Base-by-base conservation (phyloP, 2,888 invertebrate genomes). In the Protonemura montana region DNA sequence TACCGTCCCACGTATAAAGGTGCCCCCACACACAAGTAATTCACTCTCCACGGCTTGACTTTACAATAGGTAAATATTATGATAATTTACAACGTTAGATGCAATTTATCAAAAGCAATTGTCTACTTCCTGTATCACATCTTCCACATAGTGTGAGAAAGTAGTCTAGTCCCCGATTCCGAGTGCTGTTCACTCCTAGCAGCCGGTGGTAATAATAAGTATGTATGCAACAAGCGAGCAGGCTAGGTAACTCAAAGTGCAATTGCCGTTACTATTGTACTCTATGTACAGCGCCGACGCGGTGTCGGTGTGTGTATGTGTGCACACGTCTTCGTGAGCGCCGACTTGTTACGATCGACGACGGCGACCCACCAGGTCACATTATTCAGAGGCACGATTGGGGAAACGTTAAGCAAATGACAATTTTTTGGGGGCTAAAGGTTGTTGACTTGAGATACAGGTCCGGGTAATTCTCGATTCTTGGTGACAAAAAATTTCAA, bases 111-210 rank as follows among this genome's bases (percentile, higher is more conserved):
- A 59, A 59, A 59, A 28, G 28, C 78, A 78, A 78, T 78, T 27
- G 78, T 78, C 78, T 26, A 26, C 78, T 78, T 78, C 78, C 78
- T 78, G 78, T 78, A 78, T 78, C 28, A 13, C 59, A 59, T 59
- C 59, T 59, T 21, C 13, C 59, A 59, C 59, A 78, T 26, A 78
- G 78, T 78, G 78, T 78, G 78, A 78, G 78, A 78, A 78, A 78
- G 25, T 78, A 59, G 59, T 59, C 59, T 59, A 21, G 59, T 21
- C 13, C 59, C 21, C 21, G 59, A 59, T 59, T 59, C 59, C 59
- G 59, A 59, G 59, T 21, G 59, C 6, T 59, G 16, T 10, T 21
- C 59, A 59, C 16, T 59, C 6, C 59, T 35, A 35, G 35, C 35
- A 35, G 35, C 6, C 59, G 13, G 59, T 13, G 59, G 59, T 21